Conservation (phyloP, 2,888 invertebrate genomes). For the Rhagophthalmus giganteus region DNA sequence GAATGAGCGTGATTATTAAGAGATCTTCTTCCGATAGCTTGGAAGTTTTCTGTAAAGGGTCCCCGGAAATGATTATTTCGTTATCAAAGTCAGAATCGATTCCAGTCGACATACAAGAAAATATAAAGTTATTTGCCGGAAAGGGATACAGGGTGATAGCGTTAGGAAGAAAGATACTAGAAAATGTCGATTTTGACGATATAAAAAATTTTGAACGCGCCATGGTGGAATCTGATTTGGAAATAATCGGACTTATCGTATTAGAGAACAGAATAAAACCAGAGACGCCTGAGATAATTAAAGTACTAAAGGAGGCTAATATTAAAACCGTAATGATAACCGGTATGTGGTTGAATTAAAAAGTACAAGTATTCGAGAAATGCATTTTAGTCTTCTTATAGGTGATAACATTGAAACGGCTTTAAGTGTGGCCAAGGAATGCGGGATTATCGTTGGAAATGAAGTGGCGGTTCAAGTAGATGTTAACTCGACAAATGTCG, state of each 20-base stretch:
- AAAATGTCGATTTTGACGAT: conserved; percentile 66
- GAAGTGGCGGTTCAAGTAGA: conserved; percentile 12
- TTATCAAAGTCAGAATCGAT: conserved; percentile 74
- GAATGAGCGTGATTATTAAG: conserved; percentile 82
- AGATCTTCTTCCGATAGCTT: conserved; percentile 66
- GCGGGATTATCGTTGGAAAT: conserved; percentile 69
- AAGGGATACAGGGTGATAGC: conserved; percentile 93
- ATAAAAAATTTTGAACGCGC: conserved; percentile 72
- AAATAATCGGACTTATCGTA: conserved; percentile 85
- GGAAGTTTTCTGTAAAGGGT: conserved; percentile 87
- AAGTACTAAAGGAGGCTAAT: conserved; percentile 76
- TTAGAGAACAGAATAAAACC: conserved; percentile 93
- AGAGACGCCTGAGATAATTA: conserved; percentile 79
- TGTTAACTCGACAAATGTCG: neutral
- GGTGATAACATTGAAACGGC: conserved; percentile 89
- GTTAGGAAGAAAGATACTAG: conserved; percentile 71
- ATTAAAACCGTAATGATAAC: conserved; percentile 96
- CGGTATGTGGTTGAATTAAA: no score
- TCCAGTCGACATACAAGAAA: conserved; percentile 73
- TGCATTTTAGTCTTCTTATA: no score
- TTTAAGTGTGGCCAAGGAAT: conserved; percentile 87
- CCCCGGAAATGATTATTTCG: conserved; percentile 86
- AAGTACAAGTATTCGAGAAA: no score
- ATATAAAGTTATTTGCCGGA: conserved; percentile 80
- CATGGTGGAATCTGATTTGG: conserved; percentile 78